A percentile compares a stretch with the other conserved stretches of the same genome.
These are phyloP conservation scores for Zoanthus sociatus DNA, from an alignment of 92 coral and sea anemone species.

Conservation along the genomic window DNA sequence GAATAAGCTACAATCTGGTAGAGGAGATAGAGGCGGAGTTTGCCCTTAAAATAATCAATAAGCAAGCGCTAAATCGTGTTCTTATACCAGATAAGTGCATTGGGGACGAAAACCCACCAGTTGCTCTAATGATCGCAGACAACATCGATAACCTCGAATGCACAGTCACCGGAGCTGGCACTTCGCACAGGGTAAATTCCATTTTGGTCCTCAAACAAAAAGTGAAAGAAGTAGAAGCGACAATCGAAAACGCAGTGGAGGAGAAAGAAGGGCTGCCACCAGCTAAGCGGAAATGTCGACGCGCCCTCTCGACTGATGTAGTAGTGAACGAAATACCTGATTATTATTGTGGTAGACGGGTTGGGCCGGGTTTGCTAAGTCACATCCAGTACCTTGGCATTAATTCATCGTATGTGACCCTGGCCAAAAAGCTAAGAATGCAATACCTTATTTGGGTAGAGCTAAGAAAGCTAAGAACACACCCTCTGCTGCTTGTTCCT, in stretches of 20 bases:
- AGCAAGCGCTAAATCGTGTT: conserved; percentile 47
- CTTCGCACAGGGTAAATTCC: conserved; percentile 75
- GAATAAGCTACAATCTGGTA: conserved; percentile 47
- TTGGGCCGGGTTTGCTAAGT: conserved; percentile 69
- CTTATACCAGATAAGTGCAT: conserved; percentile 47
- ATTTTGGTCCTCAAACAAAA: conserved; percentile 66
- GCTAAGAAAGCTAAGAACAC: conserved; percentile 72
- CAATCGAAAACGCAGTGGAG: conserved; percentile 7
- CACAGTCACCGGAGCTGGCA: conserved; percentile 76
- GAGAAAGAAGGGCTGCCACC: conserved; percentile 61
- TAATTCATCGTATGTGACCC: conserved; percentile 59
- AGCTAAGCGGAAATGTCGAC: conserved; percentile 22
- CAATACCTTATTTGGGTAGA: conserved; percentile 77
- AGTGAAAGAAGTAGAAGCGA: conserved; percentile 31
- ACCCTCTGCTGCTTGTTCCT: conserved; percentile 80
- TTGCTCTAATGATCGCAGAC: conserved; percentile 73
- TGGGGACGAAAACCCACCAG: conserved; percentile 24
- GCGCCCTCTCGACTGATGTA: conserved; percentile 64
- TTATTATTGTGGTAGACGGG: conserved; percentile 77
- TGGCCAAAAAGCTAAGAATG: conserved; percentile 53
- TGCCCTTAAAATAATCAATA: conserved; percentile 47
- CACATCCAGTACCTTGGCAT: conserved; percentile 66
- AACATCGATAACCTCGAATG: conserved; percentile 74
- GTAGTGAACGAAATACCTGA: conserved; percentile 72
- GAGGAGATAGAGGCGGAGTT: conserved; percentile 63